These are phyloP conservation scores for Tiliqua scincoides DNA, from an alignment of 2,113 vertebrate species.

Conservation along the genomic window DNA sequence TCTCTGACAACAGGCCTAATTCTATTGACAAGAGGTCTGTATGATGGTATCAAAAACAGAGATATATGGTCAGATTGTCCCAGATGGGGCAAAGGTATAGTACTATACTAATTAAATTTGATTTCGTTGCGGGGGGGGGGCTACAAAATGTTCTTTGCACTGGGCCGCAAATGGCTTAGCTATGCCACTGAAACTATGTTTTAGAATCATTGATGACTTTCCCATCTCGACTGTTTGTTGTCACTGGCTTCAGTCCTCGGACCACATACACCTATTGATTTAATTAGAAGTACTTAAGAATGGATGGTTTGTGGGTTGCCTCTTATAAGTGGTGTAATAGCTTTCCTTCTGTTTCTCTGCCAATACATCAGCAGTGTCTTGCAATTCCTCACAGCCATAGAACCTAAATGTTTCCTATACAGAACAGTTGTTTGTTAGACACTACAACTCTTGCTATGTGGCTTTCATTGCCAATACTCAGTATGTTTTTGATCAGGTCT, in stretches of 20 bases:
- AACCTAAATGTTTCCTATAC: conserved; percentile 39
- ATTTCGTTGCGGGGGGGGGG: no score
- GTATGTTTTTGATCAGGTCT: conserved; percentile 61
- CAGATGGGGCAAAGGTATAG: no score
- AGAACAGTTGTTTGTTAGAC: conserved; percentile 49
- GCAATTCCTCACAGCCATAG: conserved; percentile 35
- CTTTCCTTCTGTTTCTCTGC: conserved; percentile 8
- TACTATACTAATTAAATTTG: no score
- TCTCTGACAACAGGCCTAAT: no score
- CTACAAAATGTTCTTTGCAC: no score
- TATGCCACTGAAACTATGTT: no score
- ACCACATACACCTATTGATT: not conserved
- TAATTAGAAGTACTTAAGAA: conserved; percentile 11
- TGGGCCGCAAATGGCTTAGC: no score
- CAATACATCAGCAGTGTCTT: conserved; percentile 38
- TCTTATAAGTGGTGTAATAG: conserved; percentile 15
- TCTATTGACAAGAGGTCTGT: no score
- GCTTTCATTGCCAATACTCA: conserved; percentile 52
- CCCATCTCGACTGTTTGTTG: not conserved
- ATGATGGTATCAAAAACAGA: no score
- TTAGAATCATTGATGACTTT: conserved; percentile 6
- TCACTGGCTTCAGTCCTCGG: conserved; percentile 14
- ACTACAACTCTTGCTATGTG: conserved; percentile 48
- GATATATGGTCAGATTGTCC: no score
- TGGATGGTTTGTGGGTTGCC: not conserved